Conservation (phyloP, 2,113 vertebrate species). For the Vimba vimba region DNA sequence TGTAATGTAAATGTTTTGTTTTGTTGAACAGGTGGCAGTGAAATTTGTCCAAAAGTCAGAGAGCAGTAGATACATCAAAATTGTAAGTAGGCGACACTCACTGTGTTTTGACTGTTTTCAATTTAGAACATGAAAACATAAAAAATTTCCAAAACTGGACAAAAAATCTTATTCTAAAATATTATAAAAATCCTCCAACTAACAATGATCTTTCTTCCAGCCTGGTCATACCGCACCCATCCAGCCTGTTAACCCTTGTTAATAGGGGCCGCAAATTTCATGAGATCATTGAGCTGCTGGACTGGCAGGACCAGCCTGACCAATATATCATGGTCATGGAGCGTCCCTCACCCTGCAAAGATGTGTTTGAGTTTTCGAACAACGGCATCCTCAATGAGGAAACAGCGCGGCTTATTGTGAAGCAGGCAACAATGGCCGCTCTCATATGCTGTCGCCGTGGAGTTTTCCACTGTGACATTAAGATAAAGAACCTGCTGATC, state of each 20-base stretch:
- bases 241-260: neutral
- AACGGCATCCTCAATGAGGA: neutral
- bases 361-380: no score
- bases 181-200: neutral
- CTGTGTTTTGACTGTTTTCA: neutral
- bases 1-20: neutral
- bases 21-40: neutral
- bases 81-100: neutral
- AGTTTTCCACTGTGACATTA: neutral
- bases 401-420: neutral
- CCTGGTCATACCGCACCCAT: neutral
- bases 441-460: neutral
- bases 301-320: neutral
- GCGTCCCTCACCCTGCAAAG: neutral
- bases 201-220: neutral
- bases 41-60: neutral
- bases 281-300: neutral
- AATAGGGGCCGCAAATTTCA: neutral
- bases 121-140: neutral
- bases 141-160: no score
- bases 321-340: neutral
- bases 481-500: neutral
- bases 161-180: no score
- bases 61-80: neutral
- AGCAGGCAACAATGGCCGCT: neutral